Evolutionary conservation across 2,113 vertebrate genomes (phyloP).

Genomic region (Osmerus eperlanus): DNA sequence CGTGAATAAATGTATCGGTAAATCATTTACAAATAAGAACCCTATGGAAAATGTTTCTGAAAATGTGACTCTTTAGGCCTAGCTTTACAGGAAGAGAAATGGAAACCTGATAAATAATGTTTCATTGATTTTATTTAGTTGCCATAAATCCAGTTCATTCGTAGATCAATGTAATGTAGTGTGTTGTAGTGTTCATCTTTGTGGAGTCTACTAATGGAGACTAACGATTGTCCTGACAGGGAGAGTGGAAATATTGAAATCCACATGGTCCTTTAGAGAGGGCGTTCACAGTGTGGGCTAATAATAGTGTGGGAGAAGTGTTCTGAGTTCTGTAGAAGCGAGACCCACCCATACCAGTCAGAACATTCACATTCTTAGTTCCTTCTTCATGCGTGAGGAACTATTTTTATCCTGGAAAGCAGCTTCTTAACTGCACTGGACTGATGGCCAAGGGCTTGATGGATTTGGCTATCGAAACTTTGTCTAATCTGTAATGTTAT

Average conservation of each 20-base stretch:
- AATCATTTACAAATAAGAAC: no score
- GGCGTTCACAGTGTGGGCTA: constrained; percentile 56
- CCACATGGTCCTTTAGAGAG: constrained; percentile 12
- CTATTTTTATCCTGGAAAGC: constrained; percentile 49
- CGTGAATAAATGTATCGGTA: no score
- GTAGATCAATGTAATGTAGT: no score
- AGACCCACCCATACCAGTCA: constrained; percentile 67
- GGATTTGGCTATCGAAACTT: constrained; percentile 20
- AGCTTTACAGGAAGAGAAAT: no score
- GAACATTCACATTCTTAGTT: constrained; percentile 51
- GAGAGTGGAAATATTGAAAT: background rate
- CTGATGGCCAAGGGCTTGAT: constrained; percentile 10
- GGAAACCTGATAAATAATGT: no score
- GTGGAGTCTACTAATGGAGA: no score
- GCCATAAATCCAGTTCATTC: no score
- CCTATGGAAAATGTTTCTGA: no score
- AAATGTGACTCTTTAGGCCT: no score
- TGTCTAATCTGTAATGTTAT: background rate
- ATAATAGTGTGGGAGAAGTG: constrained; percentile 66
- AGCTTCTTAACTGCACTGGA: constrained; percentile 21
- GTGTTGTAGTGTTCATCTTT: no score
- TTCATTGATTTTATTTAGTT: no score
- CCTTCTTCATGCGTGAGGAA: constrained; percentile 54
- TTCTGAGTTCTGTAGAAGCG: constrained; percentile 48
- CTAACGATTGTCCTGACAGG: background rate